A percentile compares a stretch with the other conserved stretches of the same genome.
phyloP scores from a whole-genome alignment of 64 coral and sea anemone species.

The Dendronephthya gigantea region DNA sequence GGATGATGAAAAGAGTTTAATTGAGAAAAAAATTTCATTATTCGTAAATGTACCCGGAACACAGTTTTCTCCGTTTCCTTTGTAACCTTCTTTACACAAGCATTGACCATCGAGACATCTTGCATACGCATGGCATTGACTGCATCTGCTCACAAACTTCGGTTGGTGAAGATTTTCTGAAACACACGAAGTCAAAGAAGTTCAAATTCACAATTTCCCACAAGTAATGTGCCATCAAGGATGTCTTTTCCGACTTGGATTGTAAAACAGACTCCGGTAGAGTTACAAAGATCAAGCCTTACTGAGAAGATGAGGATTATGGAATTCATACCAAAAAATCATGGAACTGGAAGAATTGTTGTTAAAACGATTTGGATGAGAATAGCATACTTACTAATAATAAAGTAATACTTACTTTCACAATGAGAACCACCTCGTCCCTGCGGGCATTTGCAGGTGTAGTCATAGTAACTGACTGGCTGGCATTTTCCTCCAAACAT shows the following conservation, averaged over 20 bases:
- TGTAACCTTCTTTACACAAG: neutral
- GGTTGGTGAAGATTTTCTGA: neutral
- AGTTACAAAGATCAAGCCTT: no score
- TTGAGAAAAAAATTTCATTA: no score
- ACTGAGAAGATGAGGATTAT: no score
- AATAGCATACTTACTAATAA: no score
- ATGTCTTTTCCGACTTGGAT: no score
- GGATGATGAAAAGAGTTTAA: no score
- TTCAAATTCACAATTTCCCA: no score
- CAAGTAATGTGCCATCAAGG: neutral
- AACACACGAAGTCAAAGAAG: no score
- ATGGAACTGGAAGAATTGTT: no score
- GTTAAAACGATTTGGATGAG: no score
- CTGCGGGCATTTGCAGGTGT: neutral
- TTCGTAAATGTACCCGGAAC: neutral
- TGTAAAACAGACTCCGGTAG: no score
- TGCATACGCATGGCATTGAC: neutral
- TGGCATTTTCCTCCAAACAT: neutral
- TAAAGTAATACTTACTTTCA: slow-evolving; percentile 15
- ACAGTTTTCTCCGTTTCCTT: neutral
- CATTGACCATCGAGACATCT: slow-evolving; percentile 1
- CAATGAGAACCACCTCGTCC: neutral
- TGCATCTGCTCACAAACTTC: neutral
- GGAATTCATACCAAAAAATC: no score
- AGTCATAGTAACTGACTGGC: slow-evolving; percentile 14